Evolutionary conservation across 2,113 vertebrate species (phyloP), one percentile per base, ranked within the genome.

Genomic region (Brachirus orientalis): DNA sequence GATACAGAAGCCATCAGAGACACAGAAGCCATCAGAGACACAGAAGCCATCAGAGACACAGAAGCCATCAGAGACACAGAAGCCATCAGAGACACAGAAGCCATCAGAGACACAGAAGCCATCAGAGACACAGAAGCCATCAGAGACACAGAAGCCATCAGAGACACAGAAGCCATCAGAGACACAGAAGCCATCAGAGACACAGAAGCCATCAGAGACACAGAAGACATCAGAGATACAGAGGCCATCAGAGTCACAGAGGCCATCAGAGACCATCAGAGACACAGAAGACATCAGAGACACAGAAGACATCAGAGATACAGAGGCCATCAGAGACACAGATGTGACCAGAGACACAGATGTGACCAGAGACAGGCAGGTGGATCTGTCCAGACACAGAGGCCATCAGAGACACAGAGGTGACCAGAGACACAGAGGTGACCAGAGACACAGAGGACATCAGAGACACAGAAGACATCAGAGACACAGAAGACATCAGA

Each of bases 141-240:
- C 3, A 40, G 9, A 46, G 53, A 47, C 37, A 67, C n/a, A n/a
- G n/a, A n/a, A n/a, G 44, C 4, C 36, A 10, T 17, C 11, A 63
- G 12, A 57, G 14, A 50, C 48, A 59, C 16, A 53, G 12, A 22
- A 8, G 2, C 8, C 4, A 14, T 12, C 3, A 40, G 9, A 46
- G 53, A 47, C 37, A 67, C n/a, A n/a, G n/a, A n/a, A n/a, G 44
- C 4, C 36, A 10, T 17, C 11, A 63, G 12, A 57, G 14, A 50
- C 48, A 59, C 16, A 53, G 12, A 22, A 8, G 2, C 8, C 4
- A 14, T 12, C 3, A 40, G 9, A 46, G 53, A 47, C 37, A 67
- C n/a, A n/a, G n/a, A n/a, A n/a, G n/a, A n/a, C n/a, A n/a, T n/a
- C n/a, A n/a, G n/a, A n/a, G n/a, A n/a, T n/a, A n/a, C n/a, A n/a